Conservation (phyloP, 1,140 invertebrate genomes). For the Drosophila orosa region DNA sequence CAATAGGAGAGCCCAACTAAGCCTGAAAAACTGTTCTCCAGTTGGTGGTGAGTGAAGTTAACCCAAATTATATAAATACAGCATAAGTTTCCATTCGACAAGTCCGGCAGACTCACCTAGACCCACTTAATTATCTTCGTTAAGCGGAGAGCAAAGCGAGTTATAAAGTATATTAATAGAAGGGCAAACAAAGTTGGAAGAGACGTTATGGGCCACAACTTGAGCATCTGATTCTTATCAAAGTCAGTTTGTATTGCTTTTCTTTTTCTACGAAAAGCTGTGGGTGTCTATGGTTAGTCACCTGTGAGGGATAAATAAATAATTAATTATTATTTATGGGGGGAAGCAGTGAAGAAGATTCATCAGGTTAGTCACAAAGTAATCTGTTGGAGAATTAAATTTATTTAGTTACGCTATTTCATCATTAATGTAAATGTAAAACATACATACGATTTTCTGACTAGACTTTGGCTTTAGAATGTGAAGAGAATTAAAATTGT, state of each 20-base stretch:
- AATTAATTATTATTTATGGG: constrained; percentile 4
- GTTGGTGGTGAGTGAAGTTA: constrained; percentile 31
- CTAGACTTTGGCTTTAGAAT: not conserved
- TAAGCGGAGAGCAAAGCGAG: constrained; percentile 34
- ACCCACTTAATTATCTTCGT: constrained; percentile 70
- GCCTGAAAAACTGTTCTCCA: constrained; percentile 20
- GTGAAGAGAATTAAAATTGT: not conserved
- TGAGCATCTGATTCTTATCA: constrained; percentile 47
- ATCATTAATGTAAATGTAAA: not conserved
- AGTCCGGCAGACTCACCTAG: constrained; percentile 41
- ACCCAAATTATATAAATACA: constrained; percentile 55
- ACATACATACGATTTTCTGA: not conserved
- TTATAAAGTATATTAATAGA: constrained; percentile 38
- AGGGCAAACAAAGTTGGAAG: constrained; percentile 49
- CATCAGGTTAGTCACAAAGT: not conserved
- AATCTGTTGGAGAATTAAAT: not conserved
- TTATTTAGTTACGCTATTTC: not conserved
- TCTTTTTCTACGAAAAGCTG: constrained; percentile 11
- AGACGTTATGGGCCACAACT: constrained; percentile 18
- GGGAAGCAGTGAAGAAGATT: not conserved
- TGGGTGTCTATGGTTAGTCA: constrained; percentile 28
- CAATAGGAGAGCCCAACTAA: constrained; percentile 11
- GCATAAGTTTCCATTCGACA: constrained; percentile 67
- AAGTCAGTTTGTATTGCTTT: constrained; percentile 11
- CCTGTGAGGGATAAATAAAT: constrained; percentile 10